These are phyloP conservation scores for Meandrina meandrites DNA, from an alignment of 92 coral and sea anemone species.

Conservation along the genomic window DNA sequence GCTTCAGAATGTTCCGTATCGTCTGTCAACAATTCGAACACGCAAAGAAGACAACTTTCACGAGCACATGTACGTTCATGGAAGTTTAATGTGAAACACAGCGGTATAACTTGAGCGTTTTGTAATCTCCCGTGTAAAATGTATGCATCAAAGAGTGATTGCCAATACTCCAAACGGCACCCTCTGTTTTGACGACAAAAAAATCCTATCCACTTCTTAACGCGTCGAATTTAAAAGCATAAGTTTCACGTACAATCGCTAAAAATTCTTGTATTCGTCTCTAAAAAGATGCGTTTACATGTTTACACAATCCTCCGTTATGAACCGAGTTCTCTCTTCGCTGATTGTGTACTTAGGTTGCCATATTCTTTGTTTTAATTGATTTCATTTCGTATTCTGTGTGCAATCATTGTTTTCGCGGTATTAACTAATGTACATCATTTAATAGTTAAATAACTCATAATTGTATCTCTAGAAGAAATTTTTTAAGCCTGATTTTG, in stretches of 20 bases:
- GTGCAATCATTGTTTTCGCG: conserved; percentile 31
- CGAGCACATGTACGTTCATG: conserved; percentile 6
- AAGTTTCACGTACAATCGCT: background rate
- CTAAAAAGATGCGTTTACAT: background rate
- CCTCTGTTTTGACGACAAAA: background rate
- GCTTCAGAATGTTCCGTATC: conserved; percentile 28
- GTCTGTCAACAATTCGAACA: conserved; percentile 41
- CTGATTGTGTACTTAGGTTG: conserved; percentile 30
- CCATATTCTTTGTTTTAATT: conserved; percentile 17
- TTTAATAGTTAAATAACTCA: conserved; percentile 11
- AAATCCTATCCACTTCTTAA: background rate
- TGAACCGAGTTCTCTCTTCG: conserved; percentile 6
- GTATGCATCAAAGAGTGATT: background rate
- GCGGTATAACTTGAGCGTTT: conserved; percentile 6
- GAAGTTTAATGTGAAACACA: conserved; percentile 18
- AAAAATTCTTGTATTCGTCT: background rate
- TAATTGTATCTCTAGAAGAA: background rate
- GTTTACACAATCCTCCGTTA: conserved; percentile 24
- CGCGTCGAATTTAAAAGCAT: background rate
- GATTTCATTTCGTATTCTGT: conserved; percentile 28
- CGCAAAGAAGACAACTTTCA: background rate
- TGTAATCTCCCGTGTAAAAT: background rate
- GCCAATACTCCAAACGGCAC: conserved; percentile 11
- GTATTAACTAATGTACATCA: conserved; percentile 15
- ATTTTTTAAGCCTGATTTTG: conserved; percentile 10